Percentiles rank a stretch among this genome's conserved stretches.
Conservation (phyloP, 2,113 vertebrate species). For the Cepphus grylle region DNA sequence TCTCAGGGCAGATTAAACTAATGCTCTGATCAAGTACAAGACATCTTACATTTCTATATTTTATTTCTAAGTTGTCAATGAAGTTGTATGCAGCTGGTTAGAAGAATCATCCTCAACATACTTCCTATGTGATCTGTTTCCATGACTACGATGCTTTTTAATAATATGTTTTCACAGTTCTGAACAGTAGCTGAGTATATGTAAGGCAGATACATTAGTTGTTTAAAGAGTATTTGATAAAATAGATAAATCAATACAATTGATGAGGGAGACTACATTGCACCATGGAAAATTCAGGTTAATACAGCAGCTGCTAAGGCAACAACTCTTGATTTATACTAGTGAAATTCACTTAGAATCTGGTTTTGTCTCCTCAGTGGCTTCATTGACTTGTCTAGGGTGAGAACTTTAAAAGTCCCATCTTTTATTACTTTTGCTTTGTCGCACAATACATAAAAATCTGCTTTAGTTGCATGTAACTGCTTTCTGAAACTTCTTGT, state of each 20-base stretch:
- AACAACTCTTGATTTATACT: neutral
- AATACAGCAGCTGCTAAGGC: neutral
- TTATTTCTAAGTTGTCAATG: neutral
- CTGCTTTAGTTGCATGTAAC: neutral
- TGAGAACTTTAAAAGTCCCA: neutral
- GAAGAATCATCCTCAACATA: neutral
- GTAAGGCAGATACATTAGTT: neutral
- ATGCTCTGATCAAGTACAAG: neutral
- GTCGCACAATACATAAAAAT: slow-evolving; percentile 1
- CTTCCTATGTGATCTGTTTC: slow-evolving; percentile 24
- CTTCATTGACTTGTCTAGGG: neutral
- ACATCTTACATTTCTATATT: neutral
- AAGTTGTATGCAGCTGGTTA: neutral
- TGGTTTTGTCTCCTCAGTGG: neutral
- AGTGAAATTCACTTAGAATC: neutral
- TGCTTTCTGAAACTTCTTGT: slow-evolving; percentile 20
- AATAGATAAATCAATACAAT: slow-evolving; percentile 3
- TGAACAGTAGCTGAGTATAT: neutral
- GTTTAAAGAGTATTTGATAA: slow-evolving; percentile 8
- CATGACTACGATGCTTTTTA: slow-evolving; percentile 30
- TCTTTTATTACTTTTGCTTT: slow-evolving; percentile 11
- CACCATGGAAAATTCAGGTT: neutral
- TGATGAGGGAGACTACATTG: neutral
- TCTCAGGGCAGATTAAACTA: neutral
- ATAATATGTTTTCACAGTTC: neutral